Percentiles rank a stretch among this genome's conserved stretches.
These are phyloP conservation scores for Rhorus exstirpatorius DNA, from an alignment of 2,888 invertebrate species.

Conservation along the genomic window DNA sequence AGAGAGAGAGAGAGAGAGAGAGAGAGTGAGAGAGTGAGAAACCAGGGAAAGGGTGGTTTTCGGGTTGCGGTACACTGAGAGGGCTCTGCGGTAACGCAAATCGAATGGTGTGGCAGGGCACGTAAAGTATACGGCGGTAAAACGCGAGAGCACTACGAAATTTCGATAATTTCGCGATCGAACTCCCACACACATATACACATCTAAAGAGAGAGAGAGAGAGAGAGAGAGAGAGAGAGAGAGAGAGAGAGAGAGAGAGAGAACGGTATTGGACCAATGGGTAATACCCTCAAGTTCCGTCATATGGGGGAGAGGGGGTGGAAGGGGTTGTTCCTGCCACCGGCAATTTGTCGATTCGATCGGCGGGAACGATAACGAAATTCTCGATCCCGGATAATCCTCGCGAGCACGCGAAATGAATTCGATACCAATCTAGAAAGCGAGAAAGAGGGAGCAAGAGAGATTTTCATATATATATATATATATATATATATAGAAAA, in stretches of 20 bases:
- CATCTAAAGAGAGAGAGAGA: background rate
- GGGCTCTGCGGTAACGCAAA: conserved; percentile 65
- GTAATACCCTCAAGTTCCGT: conserved; percentile 41
- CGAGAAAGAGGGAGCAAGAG: conserved; percentile 12
- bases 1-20: background rate
- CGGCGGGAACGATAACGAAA: conserved; percentile 77
- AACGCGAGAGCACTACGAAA: conserved; percentile 68
- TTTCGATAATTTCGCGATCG: conserved; percentile 77
- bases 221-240: conserved; percentile 20
- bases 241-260: conserved; percentile 29
- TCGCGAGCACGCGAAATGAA: conserved; percentile 75
- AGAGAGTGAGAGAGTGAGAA: conserved; percentile 11
- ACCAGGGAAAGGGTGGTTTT: background rate
- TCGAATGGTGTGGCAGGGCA: conserved; percentile 61
- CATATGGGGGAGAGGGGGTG: conserved; percentile 38
- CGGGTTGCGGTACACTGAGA: conserved; percentile 20
- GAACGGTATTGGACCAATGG: conserved; percentile 45
- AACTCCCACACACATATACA: conserved; percentile 52
- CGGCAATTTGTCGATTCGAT: conserved; percentile 79
- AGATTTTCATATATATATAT: too few relatives aligned
- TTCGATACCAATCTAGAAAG: conserved; percentile 62
- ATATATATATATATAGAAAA: too few relatives aligned
- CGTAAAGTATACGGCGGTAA: conserved; percentile 68
- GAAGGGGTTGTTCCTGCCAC: conserved; percentile 62
- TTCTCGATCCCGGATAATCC: conserved; percentile 76